Conservation (phyloP, 2,113 vertebrate genomes). For the Piaya cayana region DNA sequence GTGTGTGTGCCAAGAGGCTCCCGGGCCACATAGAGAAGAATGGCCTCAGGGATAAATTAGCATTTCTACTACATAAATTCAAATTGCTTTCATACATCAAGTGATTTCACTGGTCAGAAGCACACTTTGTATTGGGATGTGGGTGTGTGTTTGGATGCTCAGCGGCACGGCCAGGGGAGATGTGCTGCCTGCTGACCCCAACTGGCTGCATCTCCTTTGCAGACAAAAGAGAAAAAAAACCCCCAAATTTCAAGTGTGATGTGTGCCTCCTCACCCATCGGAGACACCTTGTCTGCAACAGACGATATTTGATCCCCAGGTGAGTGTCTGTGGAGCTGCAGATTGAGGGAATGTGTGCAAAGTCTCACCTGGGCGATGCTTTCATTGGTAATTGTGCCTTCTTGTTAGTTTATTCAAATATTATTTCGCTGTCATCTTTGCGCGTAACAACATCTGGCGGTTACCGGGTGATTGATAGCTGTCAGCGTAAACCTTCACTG, state of each 20-base stretch:
- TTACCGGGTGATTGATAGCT: not conserved
- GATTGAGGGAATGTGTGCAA: rapidly evolving
- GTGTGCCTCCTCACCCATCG: not conserved
- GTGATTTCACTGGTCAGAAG: not conserved
- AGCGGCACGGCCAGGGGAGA: rapidly evolving
- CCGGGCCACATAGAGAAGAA: not conserved
- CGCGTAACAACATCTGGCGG: rapidly evolving
- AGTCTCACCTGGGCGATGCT: not conserved
- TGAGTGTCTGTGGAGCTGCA: not conserved
- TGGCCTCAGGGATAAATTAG: conserved; percentile 14
- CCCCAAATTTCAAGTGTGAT: not conserved
- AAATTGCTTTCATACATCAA: not conserved
- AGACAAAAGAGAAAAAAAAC: not conserved
- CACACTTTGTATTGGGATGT: not conserved
- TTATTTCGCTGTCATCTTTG: not conserved
- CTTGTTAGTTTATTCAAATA: not conserved
- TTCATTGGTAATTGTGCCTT: rapidly evolving
- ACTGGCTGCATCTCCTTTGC: not conserved
- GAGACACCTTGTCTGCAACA: not conserved
- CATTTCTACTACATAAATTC: conserved; percentile 40
- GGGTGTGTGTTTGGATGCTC: not conserved
- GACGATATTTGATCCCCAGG: not conserved
- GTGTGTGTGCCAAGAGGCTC: not conserved
- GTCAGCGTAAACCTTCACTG: not conserved
- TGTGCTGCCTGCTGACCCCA: not conserved